Percentiles rank a stretch among this genome's conserved stretches.
These are phyloP conservation scores for Mylabris sibirica DNA, from an alignment of 2,888 invertebrate genomes.

Conservation along the genomic window DNA sequence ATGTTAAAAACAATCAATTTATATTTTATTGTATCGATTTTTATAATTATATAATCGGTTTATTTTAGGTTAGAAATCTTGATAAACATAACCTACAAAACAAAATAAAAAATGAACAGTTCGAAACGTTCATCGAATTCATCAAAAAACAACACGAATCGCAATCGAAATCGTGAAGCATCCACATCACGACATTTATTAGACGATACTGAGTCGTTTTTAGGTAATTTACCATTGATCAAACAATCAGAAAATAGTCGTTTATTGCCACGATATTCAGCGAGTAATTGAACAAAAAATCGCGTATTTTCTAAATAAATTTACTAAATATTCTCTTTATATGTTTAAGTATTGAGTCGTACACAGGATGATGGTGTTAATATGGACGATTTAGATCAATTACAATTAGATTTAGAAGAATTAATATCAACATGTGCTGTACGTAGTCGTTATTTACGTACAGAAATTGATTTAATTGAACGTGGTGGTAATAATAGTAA, in stretches of 20 bases:
- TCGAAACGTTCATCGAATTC: not conserved
- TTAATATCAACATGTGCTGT: constrained; percentile 84
- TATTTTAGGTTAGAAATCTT: no score
- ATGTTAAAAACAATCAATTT: no score
- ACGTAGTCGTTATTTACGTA: constrained; percentile 78
- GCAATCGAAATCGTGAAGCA: not conserved
- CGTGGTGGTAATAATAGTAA: constrained; percentile 56
- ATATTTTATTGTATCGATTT: no score
- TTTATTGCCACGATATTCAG: constrained; percentile 72
- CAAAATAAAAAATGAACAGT: not conserved
- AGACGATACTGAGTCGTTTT: constrained; percentile 19
- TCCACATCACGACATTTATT: not conserved
- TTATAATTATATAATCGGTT: no score
- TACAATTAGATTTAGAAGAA: constrained; percentile 88
- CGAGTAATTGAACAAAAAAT: constrained; percentile 54
- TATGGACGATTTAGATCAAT: constrained; percentile 86
- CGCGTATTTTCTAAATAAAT: no score
- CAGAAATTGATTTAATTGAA: constrained; percentile 76
- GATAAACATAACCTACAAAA: not conserved
- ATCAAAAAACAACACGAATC: not conserved
- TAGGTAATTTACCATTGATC: constrained; percentile 67
- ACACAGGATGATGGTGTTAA: constrained; percentile 79
- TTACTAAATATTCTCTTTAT: not conserved
- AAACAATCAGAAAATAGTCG: constrained; percentile 74
- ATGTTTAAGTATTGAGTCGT: constrained; percentile 66